Evolutionary conservation across 2,113 vertebrate species (phyloP), one percentile per base, ranked within the genome.

Genomic region (Lota lota): DNA sequence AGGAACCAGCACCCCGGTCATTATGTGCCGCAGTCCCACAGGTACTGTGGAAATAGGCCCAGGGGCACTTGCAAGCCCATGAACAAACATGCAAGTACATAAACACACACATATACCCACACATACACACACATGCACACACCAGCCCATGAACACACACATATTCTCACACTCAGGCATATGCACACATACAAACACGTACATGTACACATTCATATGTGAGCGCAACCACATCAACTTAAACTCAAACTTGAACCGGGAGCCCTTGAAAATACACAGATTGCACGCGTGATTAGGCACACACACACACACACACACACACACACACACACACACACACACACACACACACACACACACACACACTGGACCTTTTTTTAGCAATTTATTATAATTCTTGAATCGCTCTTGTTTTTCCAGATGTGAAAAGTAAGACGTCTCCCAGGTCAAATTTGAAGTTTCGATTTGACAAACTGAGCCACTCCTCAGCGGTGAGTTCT

Each of bases 401-500:
- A 4, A 59, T 61, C 51, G 11, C 8, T 50, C 11, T 61, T 36
- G 67, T 18, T 71, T 65, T 22, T 61, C 36, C 59, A 97, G 97
- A 98, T 84, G 78, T 89, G 68, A 99, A 97, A 86, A 95, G 82
- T 86, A 97, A 94, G 84, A 97, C 94, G 51, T 99, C 97, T 53
- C 96, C 96, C 0, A 92, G 95, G 91, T 95, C 96, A 72, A 97
- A 94, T 88, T 92, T 99, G 92, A 99, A 98, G 89, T 98, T 98
- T 71, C 94, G 95, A 82, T 99, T 98, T 21, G 96, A 98, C 89
- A 97, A 99, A 88, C 94, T 98, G 87, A 96, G 93, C 86, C 94
- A 97, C 1, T 79, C 93, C 0, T 80, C 94, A 77, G 92, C 92
- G 80, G 97, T 99, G 77, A 90, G 94, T 91, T 10, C 53, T 56